A percentile compares a stretch with the other conserved stretches of the same genome.
Conservation (phyloP, 2,113 vertebrate genomes). For the Pedionomus torquatus region DNA sequence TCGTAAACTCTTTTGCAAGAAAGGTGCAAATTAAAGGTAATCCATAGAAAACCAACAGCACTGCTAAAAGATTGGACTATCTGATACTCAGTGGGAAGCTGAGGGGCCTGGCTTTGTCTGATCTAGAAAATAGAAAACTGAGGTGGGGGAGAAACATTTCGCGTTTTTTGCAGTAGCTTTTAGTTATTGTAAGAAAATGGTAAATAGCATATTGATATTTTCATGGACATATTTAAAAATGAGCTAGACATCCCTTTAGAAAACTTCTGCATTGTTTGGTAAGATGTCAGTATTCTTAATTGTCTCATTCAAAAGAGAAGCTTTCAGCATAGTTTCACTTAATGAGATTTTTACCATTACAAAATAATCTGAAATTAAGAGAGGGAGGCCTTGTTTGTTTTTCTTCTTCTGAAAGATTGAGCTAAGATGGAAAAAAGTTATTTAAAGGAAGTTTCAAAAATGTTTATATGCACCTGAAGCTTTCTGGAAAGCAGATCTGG, state of each 20-base stretch:
- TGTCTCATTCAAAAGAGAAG: not conserved
- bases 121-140: not conserved
- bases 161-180: not conserved
- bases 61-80: not conserved
- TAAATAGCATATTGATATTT: rapidly evolving
- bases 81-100: rapidly evolving
- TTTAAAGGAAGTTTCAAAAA: not conserved
- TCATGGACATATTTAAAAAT: rapidly evolving
- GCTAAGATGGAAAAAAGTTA: rapidly evolving
- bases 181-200: rapidly evolving
- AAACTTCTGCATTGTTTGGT: not conserved
- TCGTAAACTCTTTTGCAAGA: not conserved
- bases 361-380: not conserved
- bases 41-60: not conserved
- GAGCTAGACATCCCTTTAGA: rapidly evolving
- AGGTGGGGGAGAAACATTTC: rapidly evolving
- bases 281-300: not conserved
- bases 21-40: not conserved
- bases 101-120: not conserved
- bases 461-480: not conserved
- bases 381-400: not conserved
- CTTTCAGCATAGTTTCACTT: not conserved
- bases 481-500: not conserved
- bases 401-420: not conserved
- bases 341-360: not conserved